Conservation (phyloP, 2,113 vertebrate species). For the Elephas maximus region DNA sequence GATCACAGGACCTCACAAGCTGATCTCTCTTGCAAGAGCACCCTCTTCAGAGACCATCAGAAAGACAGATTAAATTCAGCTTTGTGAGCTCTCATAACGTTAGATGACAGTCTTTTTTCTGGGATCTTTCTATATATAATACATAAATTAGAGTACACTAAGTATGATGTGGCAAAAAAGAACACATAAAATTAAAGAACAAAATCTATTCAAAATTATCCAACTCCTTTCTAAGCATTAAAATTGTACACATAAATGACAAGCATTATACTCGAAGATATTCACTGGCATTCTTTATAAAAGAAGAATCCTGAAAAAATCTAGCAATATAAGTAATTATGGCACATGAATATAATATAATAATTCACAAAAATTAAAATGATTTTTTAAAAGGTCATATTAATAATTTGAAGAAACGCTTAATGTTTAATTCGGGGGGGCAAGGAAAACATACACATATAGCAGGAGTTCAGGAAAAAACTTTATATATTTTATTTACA, state of each 20-base stretch:
- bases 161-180: not conserved
- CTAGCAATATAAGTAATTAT: conserved; percentile 13
- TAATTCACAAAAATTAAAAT: conserved; percentile 52
- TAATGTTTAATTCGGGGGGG: not conserved
- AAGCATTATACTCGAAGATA: conserved; percentile 34
- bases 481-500: conserved; percentile 44
- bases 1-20: not conserved
- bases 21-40: conserved; percentile 68
- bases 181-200: conserved; percentile 2
- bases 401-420: conserved; percentile 55
- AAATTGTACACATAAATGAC: conserved; percentile 47
- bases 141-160: not conserved
- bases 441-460: conserved; percentile 35
- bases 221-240: conserved; percentile 52
- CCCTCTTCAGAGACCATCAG: conserved; percentile 68
- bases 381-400: conserved; percentile 39
- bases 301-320: conserved; percentile 27
- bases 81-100: conserved; percentile 10
- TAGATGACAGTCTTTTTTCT: not conserved
- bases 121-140: conserved; percentile 22
- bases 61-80: conserved; percentile 46
- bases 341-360: conserved; percentile 2
- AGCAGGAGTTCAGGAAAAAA: not conserved
- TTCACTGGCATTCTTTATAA: conserved; percentile 36
- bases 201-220: conserved; percentile 48